Evolutionary conservation across 2,888 invertebrate genomes (phyloP), one percentile per base, ranked within the genome.

Genomic region (Atherix ibis): DNA sequence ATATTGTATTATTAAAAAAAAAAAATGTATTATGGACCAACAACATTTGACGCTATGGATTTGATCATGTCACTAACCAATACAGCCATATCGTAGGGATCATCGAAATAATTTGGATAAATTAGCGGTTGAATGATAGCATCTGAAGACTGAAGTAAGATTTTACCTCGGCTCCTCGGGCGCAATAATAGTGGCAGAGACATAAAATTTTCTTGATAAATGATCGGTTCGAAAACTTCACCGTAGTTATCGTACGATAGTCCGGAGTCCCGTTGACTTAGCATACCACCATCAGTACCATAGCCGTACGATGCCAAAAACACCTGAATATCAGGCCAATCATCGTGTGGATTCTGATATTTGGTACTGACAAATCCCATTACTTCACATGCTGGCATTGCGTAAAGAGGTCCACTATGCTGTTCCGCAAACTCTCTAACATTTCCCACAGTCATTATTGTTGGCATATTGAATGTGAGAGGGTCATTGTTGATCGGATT

Each of bases 41-140:
- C n/a, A n/a, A n/a, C n/a, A n/a, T n/a, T n/a, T n/a, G n/a, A n/a
- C n/a, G n/a, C n/a, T n/a, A n/a, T n/a, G n/a, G n/a, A n/a, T n/a
- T n/a, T n/a, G n/a, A n/a, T n/a, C n/a, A n/a, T n/a, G n/a, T n/a
- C n/a, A 55, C 68, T 64, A 70, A 83, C 82, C 64, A 83, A 56
- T 34, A 73, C 58, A 44, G 71, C 67, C 15, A 84, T 52, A 51
- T 91, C 91, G 22, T 70, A 57, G 0, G 75, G 75, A 48, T 83
- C 70, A 0, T 69, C 58, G 47, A 75, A 79, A 54, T 94, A 94
- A 55, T 91, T 89, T 0, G 94, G 82, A 55, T 82, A 77, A 39
- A 95, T 85, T n/a, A 73, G 55, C 0, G 92, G 88, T 43, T 80
- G 73, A 0, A 76, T 67, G 35, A 67, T 63, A 0, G 88, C 80